Conservation (phyloP, 2,797 vertebrate genomes). For the Enteromius unitaeniatus region DNA sequence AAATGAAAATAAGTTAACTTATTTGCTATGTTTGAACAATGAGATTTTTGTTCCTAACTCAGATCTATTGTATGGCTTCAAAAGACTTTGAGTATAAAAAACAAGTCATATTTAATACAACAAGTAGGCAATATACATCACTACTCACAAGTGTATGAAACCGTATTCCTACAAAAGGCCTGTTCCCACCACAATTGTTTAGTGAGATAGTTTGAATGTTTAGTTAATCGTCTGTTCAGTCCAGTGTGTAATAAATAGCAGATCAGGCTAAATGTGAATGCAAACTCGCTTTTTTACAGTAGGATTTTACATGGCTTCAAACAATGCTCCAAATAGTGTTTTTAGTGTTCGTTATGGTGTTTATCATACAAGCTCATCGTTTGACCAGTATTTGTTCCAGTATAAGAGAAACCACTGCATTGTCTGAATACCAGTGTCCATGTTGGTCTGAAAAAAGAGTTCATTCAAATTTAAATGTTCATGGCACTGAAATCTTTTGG, state of each 20-base stretch:
- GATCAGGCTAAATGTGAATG: neutral
- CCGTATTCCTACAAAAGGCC: neutral
- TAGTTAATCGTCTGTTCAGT: neutral
- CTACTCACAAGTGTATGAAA: neutral
- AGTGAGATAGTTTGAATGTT: too few species aligned
- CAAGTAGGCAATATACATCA: neutral
- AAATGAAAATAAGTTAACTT: slow-evolving; percentile 5
- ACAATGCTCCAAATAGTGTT: neutral
- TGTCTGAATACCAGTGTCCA: neutral
- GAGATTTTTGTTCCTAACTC: neutral
- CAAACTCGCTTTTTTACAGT: neutral
- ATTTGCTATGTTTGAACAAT: neutral
- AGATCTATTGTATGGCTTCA: neutral
- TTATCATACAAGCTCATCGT: neutral
- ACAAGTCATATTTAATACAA: neutral
- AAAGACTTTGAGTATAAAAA: too few species aligned
- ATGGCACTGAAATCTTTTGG: neutral
- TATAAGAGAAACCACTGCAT: neutral
- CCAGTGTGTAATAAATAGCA: neutral
- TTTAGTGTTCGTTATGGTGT: neutral
- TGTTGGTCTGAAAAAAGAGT: neutral
- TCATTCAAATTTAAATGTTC: neutral
- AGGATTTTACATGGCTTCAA: neutral
- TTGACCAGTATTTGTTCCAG: neutral
- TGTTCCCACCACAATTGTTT: neutral